Percentiles rank a stretch among this genome's conserved stretches.
Conservation (phyloP, 2,797 vertebrate genomes). For the Babyrousa celebensis region DNA sequence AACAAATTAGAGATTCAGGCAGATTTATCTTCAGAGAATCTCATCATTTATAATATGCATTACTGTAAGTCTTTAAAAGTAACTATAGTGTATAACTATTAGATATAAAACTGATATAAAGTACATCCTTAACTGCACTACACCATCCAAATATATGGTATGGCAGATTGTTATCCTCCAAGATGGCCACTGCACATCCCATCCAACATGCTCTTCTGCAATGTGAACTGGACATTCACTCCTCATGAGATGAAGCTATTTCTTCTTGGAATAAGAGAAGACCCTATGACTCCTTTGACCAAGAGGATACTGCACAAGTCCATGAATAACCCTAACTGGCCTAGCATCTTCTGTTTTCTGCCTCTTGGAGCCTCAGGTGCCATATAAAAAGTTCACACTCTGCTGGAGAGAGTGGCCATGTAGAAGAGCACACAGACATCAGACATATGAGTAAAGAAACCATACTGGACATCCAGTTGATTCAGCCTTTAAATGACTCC, state of each 20-base stretch:
- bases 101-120: not conserved
- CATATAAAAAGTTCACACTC: not conserved
- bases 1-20: not conserved
- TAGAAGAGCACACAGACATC: not conserved
- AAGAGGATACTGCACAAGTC: not conserved
- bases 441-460: not conserved
- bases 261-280: not conserved
- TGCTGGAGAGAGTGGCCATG: not conserved
- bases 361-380: not conserved
- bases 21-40: slow-evolving; percentile 1
- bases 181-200: not conserved
- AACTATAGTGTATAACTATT: not conserved
- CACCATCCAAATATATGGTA: not conserved
- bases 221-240: not conserved
- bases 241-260: not conserved
- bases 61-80: not conserved
- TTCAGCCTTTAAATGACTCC: not conserved
- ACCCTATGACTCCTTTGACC: not conserved
- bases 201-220: not conserved
- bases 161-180: not conserved
- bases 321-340: not conserved
- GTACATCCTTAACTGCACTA: not conserved
- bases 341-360: not conserved
- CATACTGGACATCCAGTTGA: not conserved
- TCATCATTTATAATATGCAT: slow-evolving; percentile 15